These are phyloP conservation scores for Junonia oenone DNA, from an alignment of 2,888 invertebrate genomes.

Conservation along the genomic window DNA sequence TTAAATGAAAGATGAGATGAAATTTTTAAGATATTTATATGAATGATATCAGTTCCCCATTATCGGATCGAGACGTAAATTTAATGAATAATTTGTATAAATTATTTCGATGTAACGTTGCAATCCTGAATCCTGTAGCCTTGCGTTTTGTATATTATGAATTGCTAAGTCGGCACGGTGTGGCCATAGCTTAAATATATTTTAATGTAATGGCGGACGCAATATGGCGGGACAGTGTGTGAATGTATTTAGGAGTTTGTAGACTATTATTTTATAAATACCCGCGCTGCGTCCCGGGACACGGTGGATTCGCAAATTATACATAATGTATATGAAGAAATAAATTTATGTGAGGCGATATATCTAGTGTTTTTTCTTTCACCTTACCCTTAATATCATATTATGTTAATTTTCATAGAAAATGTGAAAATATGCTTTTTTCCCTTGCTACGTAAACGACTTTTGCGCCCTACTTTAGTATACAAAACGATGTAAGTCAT, in stretches of 20 bases:
- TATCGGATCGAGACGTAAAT: background rate
- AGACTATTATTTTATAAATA: slow-evolving; percentile 71
- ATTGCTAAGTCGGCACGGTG: slow-evolving; percentile 30
- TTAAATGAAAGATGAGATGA: slow-evolving; percentile 5
- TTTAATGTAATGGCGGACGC: slow-evolving; percentile 55
- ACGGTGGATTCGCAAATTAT: slow-evolving; percentile 79
- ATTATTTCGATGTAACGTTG: slow-evolving; percentile 22
- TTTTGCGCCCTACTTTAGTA: no score
- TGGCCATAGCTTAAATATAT: slow-evolving; percentile 56
- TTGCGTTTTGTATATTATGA: slow-evolving; percentile 35
- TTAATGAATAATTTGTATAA: slow-evolving; percentile 1
- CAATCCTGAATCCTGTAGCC: slow-evolving; percentile 26
- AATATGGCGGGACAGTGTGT: slow-evolving; percentile 54
- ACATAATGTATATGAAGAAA: slow-evolving; percentile 79
- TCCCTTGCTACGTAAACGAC: no score
- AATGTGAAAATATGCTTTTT: no score
- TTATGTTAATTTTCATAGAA: background rate
- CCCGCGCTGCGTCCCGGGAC: slow-evolving; percentile 74
- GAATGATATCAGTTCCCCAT: slow-evolving; percentile 25
- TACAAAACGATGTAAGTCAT: no score
- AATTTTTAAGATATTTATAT: slow-evolving; percentile 9
- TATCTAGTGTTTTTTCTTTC: slow-evolving; percentile 2
- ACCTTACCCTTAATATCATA: background rate
- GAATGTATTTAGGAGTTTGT: slow-evolving; percentile 63
- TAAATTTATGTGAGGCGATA: slow-evolving; percentile 78